Base-by-base conservation (phyloP, 2,113 vertebrate species). In the Tupaia tana region DNA sequence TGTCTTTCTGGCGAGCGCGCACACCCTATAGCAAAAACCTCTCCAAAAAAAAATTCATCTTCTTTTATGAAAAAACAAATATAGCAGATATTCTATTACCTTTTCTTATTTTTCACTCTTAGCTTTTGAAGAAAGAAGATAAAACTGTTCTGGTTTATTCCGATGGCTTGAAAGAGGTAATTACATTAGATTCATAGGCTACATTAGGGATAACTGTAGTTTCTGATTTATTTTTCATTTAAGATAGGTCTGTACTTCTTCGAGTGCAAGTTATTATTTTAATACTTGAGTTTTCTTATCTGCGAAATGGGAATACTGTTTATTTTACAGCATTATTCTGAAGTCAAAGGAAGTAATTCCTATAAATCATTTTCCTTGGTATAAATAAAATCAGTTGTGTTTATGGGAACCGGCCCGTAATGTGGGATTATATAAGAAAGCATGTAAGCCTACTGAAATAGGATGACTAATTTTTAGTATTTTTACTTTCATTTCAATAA, bases 61-160 rank as follows among this genome's bases (percentile, higher is more conserved):
- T 43, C 22, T 70, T 93, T 88, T 71, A 63, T 80, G 34, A 82
- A 89, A 84, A 84, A 89, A 43, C 5, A 10, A 31, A 90, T 29
- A 63, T 10, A 69, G 12, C 54, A 34, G 24, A 9, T 54, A 5
- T 70, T 95, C 59, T 96, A 92, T 31, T 96, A 31, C 84, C 7
- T n/a, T 78, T 86, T 94, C 87, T 95, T 24, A 25, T 73, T 9
- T 0, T 84, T 91, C 75, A 27, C 96, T 91, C 95, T 96, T 96
- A 99, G 99, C 86, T 98, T 85, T 88, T 98, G 94, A 99, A 98
- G 96, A 98, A 98, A 95, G 98, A 98, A 7, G 98, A 98, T 10
- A 98, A 83, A 93, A 64, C 12, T 18, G 19, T 91, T 75, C 67
- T 89, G 73, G 4, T 67, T 7, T 77, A 97, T 54, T 96, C 97